Base-by-base conservation (phyloP, 2,113 vertebrate genomes). In the Oophaga pumilio region DNA sequence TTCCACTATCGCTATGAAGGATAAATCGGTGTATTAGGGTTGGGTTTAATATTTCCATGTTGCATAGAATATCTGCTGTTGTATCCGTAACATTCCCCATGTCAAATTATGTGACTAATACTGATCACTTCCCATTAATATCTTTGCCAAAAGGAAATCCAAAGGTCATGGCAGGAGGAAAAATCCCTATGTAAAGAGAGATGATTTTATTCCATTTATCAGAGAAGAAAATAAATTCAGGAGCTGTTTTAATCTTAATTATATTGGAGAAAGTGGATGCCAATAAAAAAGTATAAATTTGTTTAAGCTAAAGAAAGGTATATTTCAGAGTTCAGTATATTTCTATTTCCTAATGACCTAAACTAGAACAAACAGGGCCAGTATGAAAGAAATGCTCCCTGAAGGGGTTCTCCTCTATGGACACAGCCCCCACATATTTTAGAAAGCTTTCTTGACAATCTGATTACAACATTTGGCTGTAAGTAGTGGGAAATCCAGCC, bases 61-160 rank as follows among this genome's bases (percentile, higher is more conserved):
- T 13, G 9, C 8, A 8, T 18, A 33, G 20, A 60, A 62, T 33
- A 62, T 62, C 57, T 81, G 57, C 56, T 33, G 53, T 49, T 22
- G 60, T 49, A 82, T 64, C 17, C 11, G 28, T 52, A 22, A 24
- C 20, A 82, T 50, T 66, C 8, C 11, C 5, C 7, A 24, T 50
- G 22, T 33, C 18, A 82, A 33, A 24, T 8, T 66, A 24, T 66
- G 33, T 82, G 22, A 66, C 66, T 18, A 24, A 49, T 59, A 86
- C 85, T 52, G 49, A 77, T 24, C 60, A 56, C 15, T 78, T 78
- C 60, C 74, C 43, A 28, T n/a, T 1, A 26, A 68, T 28, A 49
- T 50, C n/a, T 68, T 85, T 78, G 57, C 85, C 49, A 86, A 86
- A 33, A 86, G 85, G 85, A 87, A 87, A 20, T 73, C 10, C 50